Percentiles rank a stretch among this genome's conserved stretches.
Evolutionary conservation across 2,113 vertebrate species (phyloP).

Genomic region (Leuciscus idus): DNA sequence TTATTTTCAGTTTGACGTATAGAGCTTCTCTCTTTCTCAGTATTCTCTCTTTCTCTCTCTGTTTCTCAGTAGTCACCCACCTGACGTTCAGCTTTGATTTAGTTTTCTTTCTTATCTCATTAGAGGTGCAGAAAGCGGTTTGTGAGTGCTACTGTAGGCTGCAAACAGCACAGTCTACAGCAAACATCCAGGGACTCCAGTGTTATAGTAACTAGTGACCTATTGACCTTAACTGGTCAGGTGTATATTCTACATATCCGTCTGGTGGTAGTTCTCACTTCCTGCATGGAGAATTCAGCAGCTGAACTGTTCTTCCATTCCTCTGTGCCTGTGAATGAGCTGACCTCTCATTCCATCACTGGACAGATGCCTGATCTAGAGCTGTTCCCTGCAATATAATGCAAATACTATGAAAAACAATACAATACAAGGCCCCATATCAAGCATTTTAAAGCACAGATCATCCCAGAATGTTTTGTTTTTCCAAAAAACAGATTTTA

Average conservation of each 20-base stretch:
- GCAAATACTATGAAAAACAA: neutral
- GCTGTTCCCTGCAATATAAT: constrained; percentile 23
- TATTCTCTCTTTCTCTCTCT: neutral
- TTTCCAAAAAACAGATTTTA: neutral
- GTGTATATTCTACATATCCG: neutral
- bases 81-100: constrained; percentile 4
- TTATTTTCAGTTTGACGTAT: constrained; percentile 57
- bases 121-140: constrained; percentile 22
- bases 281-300: constrained; percentile 32
- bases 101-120: constrained; percentile 19
- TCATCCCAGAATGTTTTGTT: no score
- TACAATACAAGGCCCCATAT: neutral
- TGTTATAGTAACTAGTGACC: constrained; percentile 28
- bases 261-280: constrained; percentile 2
- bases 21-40: constrained; percentile 1
- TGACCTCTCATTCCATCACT: constrained; percentile 39
- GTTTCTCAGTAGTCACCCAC: neutral
- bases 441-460: neutral
- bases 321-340: constrained; percentile 67
- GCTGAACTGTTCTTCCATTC: constrained; percentile 69
- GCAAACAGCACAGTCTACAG: neutral
- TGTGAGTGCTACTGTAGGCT: constrained; percentile 31
- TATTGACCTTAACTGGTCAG: neutral
- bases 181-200: constrained; percentile 27
- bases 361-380: constrained; percentile 21